phyloP scores from a whole-genome alignment of 1,140 invertebrate genomes.

The Scaptomyza montana region DNA sequence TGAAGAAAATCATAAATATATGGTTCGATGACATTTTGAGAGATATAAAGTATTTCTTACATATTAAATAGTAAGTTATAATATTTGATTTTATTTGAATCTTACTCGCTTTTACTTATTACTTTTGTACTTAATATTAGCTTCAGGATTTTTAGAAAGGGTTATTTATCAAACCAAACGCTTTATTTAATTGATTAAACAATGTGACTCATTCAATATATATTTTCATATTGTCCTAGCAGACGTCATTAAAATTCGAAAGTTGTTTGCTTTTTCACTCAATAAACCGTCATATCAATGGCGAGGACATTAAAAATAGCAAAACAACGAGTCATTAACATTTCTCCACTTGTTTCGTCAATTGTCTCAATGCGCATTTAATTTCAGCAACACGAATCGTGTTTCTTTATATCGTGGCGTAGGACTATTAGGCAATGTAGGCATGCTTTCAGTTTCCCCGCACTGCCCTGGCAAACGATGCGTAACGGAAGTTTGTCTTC shows the following conservation, averaged over 20 bases:
- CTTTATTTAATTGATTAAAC: constrained; percentile 27
- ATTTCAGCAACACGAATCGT: constrained; percentile 63
- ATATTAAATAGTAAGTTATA: no score
- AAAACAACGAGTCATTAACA: constrained; percentile 33
- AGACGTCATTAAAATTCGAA: constrained; percentile 24
- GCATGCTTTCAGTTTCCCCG: constrained; percentile 12
- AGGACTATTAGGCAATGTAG: constrained; percentile 61
- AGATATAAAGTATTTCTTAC: background rate
- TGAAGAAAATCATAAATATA: background rate
- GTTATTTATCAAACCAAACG: background rate
- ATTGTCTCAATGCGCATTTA: constrained; percentile 71
- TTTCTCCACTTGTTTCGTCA: constrained; percentile 62
- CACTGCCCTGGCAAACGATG: constrained; percentile 48
- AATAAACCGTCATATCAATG: constrained; percentile 44
- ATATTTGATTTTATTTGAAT: background rate
- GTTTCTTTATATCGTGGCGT: constrained; percentile 60
- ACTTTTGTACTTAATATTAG: background rate
- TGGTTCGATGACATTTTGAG: background rate
- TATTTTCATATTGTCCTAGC: background rate
- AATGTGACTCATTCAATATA: constrained; percentile 24
- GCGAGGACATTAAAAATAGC: constrained; percentile 42
- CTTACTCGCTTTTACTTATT: background rate
- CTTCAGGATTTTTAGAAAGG: background rate
- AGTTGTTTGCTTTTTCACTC: constrained; percentile 58
- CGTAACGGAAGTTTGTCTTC: constrained; percentile 67